phyloP scores from a whole-genome alignment of 2,888 invertebrate species.

The Callimorpha dominula region DNA sequence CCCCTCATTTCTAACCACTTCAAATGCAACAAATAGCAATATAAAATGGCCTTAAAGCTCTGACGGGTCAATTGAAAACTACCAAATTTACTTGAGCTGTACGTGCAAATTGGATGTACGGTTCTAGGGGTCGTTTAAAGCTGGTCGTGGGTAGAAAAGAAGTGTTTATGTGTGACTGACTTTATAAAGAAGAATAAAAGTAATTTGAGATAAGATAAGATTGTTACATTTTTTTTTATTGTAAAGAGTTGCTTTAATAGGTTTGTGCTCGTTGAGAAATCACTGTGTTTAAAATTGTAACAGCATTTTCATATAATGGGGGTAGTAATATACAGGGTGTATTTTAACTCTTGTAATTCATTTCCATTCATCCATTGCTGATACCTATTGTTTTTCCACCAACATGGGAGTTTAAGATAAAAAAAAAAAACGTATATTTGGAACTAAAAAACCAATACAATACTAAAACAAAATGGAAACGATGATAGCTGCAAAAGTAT shows the following conservation, averaged over 20 bases:
- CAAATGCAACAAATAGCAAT: slow-evolving; percentile 43
- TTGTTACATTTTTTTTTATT: slow-evolving; percentile 56
- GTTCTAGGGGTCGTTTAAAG: slow-evolving; percentile 49
- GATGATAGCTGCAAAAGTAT: too few relatives aligned
- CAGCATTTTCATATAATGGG: slow-evolving; percentile 25
- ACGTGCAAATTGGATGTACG: slow-evolving; percentile 34
- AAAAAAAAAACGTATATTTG: too few relatives aligned
- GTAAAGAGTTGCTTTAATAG: slow-evolving; percentile 60
- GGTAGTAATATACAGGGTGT: neutral
- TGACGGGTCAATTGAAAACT: slow-evolving; percentile 41
- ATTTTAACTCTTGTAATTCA: neutral
- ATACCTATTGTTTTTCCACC: too few relatives aligned
- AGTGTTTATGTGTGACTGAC: slow-evolving; percentile 71
- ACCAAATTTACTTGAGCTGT: slow-evolving; percentile 51
- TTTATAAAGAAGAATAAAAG: slow-evolving; percentile 63
- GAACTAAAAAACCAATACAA: too few relatives aligned
- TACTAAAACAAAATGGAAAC: too few relatives aligned
- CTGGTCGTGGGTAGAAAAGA: slow-evolving; percentile 54
- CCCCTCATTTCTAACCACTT: slow-evolving; percentile 42
- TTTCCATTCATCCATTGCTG: neutral
- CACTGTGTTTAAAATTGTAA: slow-evolving; percentile 46
- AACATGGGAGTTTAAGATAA: too few relatives aligned
- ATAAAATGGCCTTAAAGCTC: slow-evolving; percentile 34
- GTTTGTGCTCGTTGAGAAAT: slow-evolving; percentile 28
- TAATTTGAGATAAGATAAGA: slow-evolving; percentile 58